A percentile compares a stretch with the other conserved stretches of the same genome.
Conservation (phyloP, 1,140 invertebrate species). For the Pollicipes pollicipes region DNA sequence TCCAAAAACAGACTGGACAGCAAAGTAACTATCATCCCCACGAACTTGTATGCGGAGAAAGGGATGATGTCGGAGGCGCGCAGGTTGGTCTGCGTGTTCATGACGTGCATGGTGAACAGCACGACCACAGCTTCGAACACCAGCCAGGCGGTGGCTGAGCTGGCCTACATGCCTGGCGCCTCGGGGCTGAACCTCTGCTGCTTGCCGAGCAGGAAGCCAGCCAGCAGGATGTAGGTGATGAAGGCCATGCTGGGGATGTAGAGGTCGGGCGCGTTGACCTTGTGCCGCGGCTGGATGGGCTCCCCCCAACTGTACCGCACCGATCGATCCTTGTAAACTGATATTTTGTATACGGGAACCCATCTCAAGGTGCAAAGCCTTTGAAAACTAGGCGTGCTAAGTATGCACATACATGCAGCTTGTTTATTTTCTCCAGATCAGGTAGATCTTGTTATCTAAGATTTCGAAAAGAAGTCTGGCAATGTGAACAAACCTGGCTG, state of each 20-base stretch:
- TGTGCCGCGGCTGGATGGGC: constrained; percentile 80
- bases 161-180: constrained; percentile 80
- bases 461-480: too few relatives aligned
- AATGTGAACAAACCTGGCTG: too few relatives aligned
- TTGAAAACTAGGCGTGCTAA: too few relatives aligned
- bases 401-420: too few relatives aligned
- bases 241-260: constrained; percentile 98
- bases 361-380: too few relatives aligned
- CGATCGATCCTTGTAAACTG: constrained; percentile 99
- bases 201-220: constrained; percentile 69
- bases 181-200: constrained; percentile 74
- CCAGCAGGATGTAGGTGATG: constrained; percentile 83
- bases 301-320: constrained; percentile 64
- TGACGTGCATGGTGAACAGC: constrained; percentile 67
- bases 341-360: too few relatives aligned
- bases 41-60: constrained; percentile 92
- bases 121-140: constrained; percentile 77
- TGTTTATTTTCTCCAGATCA: too few relatives aligned
- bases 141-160: constrained; percentile 81
- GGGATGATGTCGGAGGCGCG: constrained; percentile 77
- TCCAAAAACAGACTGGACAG: constrained; percentile 52
- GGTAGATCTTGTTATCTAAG: too few relatives aligned
- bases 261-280: constrained; percentile 95
- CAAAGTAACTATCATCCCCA: constrained; percentile 68
- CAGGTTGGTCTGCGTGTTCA: constrained; percentile 69